Evolutionary conservation across 30 jellyfish, hydroid and myxozoan genomes (phyloP).

Genomic region (Mastigias papua): DNA sequence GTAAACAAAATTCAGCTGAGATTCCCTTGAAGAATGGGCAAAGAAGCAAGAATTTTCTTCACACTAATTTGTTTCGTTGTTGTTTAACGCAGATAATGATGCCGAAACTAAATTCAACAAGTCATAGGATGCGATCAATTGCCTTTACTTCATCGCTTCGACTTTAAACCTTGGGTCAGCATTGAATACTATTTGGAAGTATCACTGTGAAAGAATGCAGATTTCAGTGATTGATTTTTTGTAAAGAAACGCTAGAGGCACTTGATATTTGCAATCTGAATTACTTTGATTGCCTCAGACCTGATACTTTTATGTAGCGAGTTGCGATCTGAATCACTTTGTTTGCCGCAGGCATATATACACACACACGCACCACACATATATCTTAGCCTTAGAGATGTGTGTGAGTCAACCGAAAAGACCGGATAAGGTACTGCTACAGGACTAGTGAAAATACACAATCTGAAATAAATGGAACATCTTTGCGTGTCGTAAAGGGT

Average conservation of each 20-base stretch:
- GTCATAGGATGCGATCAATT: not conserved
- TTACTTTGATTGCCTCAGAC: no score
- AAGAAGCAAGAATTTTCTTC: not conserved
- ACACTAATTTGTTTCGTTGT: not conserved
- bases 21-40: not conserved
- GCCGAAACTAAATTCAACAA: not conserved
- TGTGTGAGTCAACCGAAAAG: no score
- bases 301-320: not conserved
- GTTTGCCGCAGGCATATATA: not conserved
- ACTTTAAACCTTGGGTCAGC: not conserved
- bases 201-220: not conserved
- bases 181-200: not conserved
- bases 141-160: not conserved
- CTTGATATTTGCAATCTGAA: not conserved
- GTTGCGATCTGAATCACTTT: not conserved
- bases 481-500: not conserved
- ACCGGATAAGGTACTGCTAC: no score
- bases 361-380: not conserved
- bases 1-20: not conserved
- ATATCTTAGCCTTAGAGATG: no score
- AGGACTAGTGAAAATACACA: not conserved
- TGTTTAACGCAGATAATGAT: not conserved
- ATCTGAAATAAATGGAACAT: not conserved
- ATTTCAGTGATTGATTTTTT: not conserved
- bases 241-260: not conserved